phyloP scores from a whole-genome alignment of 2,888 invertebrate genomes.

The Protophormia terraenovae region DNA sequence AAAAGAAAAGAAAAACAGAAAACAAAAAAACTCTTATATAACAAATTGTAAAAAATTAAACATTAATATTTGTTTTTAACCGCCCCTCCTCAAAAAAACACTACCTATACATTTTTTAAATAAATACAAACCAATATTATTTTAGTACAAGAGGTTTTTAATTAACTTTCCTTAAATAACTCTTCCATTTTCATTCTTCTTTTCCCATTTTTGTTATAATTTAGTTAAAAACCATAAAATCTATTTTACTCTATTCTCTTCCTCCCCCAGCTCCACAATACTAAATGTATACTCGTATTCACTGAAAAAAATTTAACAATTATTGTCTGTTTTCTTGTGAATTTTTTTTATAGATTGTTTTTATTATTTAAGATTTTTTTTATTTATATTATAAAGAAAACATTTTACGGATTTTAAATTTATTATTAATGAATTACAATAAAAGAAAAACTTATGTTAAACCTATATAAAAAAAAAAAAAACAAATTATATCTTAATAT shows the following conservation, averaged over 20 bases:
- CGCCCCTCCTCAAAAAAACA: background rate
- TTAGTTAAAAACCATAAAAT: background rate
- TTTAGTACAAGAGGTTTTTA: slow-evolving; percentile 57
- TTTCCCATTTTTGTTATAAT: slow-evolving; percentile 10
- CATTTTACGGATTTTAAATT: slow-evolving; percentile 62
- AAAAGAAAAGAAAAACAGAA: slow-evolving; percentile 10
- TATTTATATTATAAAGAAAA: slow-evolving; percentile 29
- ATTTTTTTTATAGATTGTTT: slow-evolving; percentile 65
- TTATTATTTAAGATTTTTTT: slow-evolving; percentile 66
- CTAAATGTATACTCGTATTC: slow-evolving; percentile 63
- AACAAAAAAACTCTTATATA: slow-evolving; percentile 10
- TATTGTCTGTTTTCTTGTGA: slow-evolving; percentile 53
- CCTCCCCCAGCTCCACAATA: background rate
- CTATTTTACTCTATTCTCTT: background rate
- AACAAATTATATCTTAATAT: slow-evolving; percentile 79
- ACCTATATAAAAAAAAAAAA: slow-evolving; percentile 70
- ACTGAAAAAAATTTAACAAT: slow-evolving; percentile 27
- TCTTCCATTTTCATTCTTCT: background rate
- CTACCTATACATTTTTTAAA: slow-evolving; percentile 21
- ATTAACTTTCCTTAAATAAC: background rate
- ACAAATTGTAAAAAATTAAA: slow-evolving; percentile 49
- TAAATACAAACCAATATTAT: slow-evolving; percentile 41
- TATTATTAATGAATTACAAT: slow-evolving; percentile 62
- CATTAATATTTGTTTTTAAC: slow-evolving; percentile 35
- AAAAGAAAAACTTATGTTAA: slow-evolving; percentile 74